A percentile compares a stretch with the other conserved stretches of the same genome.
Evolutionary conservation across 1,140 invertebrate genomes (phyloP).

Genomic region (Bombus confusus): DNA sequence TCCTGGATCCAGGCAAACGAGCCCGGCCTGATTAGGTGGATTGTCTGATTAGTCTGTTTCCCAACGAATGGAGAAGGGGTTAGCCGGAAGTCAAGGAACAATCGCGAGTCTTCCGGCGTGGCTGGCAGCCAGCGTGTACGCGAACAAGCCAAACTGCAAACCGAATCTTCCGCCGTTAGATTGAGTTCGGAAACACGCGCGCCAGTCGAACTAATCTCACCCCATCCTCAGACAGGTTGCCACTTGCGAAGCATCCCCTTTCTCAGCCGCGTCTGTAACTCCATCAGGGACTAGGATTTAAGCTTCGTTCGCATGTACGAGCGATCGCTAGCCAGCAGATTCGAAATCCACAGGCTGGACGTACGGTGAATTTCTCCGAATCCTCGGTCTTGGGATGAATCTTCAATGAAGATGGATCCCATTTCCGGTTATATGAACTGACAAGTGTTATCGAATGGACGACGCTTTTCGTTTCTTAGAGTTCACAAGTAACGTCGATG

Average conservation of each 20-base stretch:
- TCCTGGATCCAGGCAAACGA: slow-evolving; percentile 50
- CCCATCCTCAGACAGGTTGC: slow-evolving; percentile 29
- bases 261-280: slow-evolving; percentile 53
- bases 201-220: slow-evolving; percentile 71
- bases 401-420: not conserved
- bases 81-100: slow-evolving; percentile 33
- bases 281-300: slow-evolving; percentile 63
- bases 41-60: slow-evolving; percentile 68
- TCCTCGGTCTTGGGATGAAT: slow-evolving; percentile 20
- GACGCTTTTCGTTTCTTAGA: not conserved
- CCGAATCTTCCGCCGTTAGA: slow-evolving; percentile 71
- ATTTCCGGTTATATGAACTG: not conserved
- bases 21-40: slow-evolving; percentile 65
- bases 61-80: not conserved
- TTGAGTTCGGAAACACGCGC: slow-evolving; percentile 75
- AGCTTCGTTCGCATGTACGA: slow-evolving; percentile 67
- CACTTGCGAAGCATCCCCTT: slow-evolving; percentile 24
- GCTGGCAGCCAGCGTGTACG: slow-evolving; percentile 24
- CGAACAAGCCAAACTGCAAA: slow-evolving; percentile 67
- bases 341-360: slow-evolving; percentile 12
- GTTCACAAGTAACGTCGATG: not conserved
- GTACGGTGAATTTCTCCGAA: not conserved
- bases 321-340: slow-evolving; percentile 46
- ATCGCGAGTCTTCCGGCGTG: slow-evolving; percentile 46
- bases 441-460: not conserved